Evolutionary conservation across 1,140 invertebrate genomes (phyloP).

Genomic region (Globodera rostochiensis): DNA sequence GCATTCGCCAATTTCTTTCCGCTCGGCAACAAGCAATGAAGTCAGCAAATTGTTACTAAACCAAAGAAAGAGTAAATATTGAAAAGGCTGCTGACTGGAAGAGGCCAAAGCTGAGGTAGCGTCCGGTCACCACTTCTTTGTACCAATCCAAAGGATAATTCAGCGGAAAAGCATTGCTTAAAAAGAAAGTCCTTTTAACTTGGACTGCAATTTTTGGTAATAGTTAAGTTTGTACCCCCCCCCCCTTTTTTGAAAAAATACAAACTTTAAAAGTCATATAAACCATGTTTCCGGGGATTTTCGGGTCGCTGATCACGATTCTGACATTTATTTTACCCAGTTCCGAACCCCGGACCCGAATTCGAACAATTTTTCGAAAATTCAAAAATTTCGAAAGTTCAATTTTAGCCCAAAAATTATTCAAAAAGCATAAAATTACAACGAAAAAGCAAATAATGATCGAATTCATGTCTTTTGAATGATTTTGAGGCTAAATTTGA

Average conservation of each 20-base stretch:
- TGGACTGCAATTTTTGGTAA: slow-evolving; percentile 3
- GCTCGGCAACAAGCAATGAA: slow-evolving; percentile 20
- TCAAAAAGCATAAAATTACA: too few species aligned
- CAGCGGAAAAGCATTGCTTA: slow-evolving; percentile 24
- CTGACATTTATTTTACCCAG: too few species aligned
- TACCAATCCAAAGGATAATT: slow-evolving; percentile 23
- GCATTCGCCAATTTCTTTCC: slow-evolving; percentile 11
- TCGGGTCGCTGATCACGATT: too few species aligned
- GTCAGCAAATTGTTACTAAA: slow-evolving; percentile 16
- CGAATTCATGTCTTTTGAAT: too few species aligned
- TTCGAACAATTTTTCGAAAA: too few species aligned
- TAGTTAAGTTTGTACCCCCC: not conserved
- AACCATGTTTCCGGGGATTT: not conserved
- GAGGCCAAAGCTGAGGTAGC: slow-evolving; percentile 27
- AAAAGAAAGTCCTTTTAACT: not conserved
- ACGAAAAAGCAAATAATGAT: too few species aligned
- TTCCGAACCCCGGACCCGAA: too few species aligned
- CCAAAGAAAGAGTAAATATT: not conserved
- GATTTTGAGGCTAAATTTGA: too few species aligned
- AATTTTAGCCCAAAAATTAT: too few species aligned
- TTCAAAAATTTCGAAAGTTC: too few species aligned
- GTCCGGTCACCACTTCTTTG: slow-evolving; percentile 25
- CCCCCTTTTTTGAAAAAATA: not conserved
- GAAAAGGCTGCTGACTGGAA: not conserved
- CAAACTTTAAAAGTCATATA: not conserved